phyloP scores from a whole-genome alignment of 2,797 vertebrate genomes.

The Leucoraja ocellata region DNA sequence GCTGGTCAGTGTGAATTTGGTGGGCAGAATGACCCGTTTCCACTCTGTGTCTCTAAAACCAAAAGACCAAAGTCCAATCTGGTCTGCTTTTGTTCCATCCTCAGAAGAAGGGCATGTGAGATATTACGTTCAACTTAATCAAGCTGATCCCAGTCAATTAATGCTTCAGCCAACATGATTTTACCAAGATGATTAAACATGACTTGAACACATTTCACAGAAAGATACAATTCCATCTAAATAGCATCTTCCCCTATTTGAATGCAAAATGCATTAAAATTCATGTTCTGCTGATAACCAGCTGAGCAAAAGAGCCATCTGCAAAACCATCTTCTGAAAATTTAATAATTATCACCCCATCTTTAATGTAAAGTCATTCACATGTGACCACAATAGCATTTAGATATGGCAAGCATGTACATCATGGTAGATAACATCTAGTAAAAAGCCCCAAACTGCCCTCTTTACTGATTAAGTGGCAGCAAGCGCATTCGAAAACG shows the following conservation, averaged over 20 bases:
- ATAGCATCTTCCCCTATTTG: background rate
- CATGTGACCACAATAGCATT: background rate
- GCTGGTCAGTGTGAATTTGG: no score
- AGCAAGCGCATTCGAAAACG: background rate
- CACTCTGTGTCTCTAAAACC: no score
- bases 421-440: background rate
- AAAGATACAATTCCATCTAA: background rate
- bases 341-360: background rate
- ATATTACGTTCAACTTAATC: background rate
- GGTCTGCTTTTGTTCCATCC: no score
- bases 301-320: background rate
- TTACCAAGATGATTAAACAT: background rate
- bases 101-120: background rate
- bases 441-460: background rate
- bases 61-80: no score
- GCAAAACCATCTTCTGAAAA: background rate
- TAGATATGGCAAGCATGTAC: background rate
- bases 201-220: background rate
- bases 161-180: background rate
- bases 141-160: background rate
- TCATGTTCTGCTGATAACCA: background rate
- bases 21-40: no score
- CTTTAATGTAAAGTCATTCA: background rate
- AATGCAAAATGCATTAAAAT: background rate
- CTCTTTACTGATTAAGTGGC: background rate